Evolutionary conservation across 2,113 vertebrate genomes (phyloP), one percentile per base, ranked within the genome.

Genomic region (Corvus hawaiiensis): DNA sequence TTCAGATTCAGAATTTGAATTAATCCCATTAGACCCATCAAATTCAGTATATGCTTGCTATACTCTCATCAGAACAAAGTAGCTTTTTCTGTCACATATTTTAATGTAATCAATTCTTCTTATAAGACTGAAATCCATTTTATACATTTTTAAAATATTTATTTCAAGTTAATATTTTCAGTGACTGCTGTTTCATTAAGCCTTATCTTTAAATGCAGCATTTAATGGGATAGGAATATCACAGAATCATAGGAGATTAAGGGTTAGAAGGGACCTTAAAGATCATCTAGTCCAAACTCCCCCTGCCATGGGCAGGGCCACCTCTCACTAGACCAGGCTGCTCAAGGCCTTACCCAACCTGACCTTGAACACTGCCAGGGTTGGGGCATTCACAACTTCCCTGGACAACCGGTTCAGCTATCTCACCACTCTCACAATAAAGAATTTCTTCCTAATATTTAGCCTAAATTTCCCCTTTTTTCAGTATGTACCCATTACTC

Each of bases 1-100:
- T 89, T 92, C n/a, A 84, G 28, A 58, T 61, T 82, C 41, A 68
- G 75, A 89, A 72, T 84, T 72, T 68, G 52, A 96, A 88, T 88
- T 86, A 81, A 93, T 89, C 43, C 32, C 75, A 30, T 93, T 78
- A 77, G 56, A 72, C 9, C 22, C 21, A 54, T 68, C 28, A 72
- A 22, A 90, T 88, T 86, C 19, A 84, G 19, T 11, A n/a, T 84
- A 28, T 59, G 13, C 33, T 93, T 80, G 35, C n/a, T 82, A 33
- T 43, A 43, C 11, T 51, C 11, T 81, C 14, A 33, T 64, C 0
- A 0, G 61, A 89, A 82, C 33, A 68, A 75, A 64, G 12, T 16
- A 92, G 41, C 13, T 72, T 74, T 86, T 84, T 46, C 59, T 93
- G 52, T 72, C 35, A 66, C 9, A 1, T 46, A 73, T 89, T 90